Conservation (phyloP, 2,888 invertebrate species). For the Lissocephala sabroskyi region DNA sequence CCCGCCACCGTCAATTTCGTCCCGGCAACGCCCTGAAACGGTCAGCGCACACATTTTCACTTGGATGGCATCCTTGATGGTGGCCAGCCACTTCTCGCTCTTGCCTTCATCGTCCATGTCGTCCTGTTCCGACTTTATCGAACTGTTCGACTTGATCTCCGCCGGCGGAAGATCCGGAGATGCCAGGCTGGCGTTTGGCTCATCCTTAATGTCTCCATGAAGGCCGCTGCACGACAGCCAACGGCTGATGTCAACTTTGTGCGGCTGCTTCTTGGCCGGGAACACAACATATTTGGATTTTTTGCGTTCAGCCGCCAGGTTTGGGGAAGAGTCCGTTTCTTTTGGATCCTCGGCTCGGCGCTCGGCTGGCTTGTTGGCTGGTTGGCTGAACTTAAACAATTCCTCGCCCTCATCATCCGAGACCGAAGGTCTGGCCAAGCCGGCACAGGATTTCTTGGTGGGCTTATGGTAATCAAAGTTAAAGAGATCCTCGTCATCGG, state of each 20-base stretch:
- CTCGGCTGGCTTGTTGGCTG: neutral
- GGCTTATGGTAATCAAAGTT: constrained; percentile 48
- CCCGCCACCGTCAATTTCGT: constrained; percentile 14
- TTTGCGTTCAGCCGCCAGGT: too few relatives aligned
- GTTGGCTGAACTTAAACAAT: neutral
- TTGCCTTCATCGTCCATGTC: constrained; percentile 17
- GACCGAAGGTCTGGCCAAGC: too few relatives aligned
- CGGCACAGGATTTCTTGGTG: constrained; percentile 3
- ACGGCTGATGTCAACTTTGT: constrained; percentile 43
- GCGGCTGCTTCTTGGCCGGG: constrained; percentile 40
- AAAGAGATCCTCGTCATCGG: constrained; percentile 63
- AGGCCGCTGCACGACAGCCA: constrained; percentile 65
- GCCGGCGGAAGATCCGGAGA: too few relatives aligned
- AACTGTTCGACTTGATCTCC: constrained; percentile 9
- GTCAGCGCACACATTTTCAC: constrained; percentile 49
- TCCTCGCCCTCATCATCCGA: constrained; percentile 6
- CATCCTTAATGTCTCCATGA: constrained; percentile 39
- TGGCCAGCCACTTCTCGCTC: constrained; percentile 51
- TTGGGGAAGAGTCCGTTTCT: constrained; percentile 41
- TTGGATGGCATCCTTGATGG: constrained; percentile 56
- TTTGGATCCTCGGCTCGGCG: constrained; percentile 25
- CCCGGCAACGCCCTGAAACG: constrained; percentile 23
- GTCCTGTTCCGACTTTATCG: constrained; percentile 26
- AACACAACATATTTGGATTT: constrained; percentile 35
- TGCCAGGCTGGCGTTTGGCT: constrained; percentile 13